Base-by-base conservation (phyloP, 2,797 vertebrate species). In the Oryzias dopingdopingensis region DNA sequence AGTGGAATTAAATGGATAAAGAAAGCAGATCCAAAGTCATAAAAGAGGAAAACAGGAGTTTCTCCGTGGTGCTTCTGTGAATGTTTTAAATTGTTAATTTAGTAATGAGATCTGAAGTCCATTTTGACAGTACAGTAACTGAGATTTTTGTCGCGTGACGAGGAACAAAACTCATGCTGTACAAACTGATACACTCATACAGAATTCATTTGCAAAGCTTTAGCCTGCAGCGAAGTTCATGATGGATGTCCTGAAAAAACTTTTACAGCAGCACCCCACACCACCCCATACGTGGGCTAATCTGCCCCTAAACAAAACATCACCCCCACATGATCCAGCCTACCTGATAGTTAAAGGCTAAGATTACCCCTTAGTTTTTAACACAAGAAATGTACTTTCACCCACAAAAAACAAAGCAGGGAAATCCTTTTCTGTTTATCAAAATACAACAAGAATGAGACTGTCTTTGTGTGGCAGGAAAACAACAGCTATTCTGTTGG, bases 381-480 rank as follows among this genome's bases (percentile, higher is more conserved):
- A 52, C 62, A 24, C 4, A 4, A 44, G 23, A 70, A 15, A 72
- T 46, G 62, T 52, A 70, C 17, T 56, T 46, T 20, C 46, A 49
- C 58, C 50, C 54, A 81, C 56, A 18, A 5, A 65, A 57, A 37
- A 79, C 78, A 85, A 76, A 41, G 45, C 45, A 18, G 65, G 44
- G 47, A 70, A 77, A 85, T 77, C 82, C 85, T 84, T 73, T 51
- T 52, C 32, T 77, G 79, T 88, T 86, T 64, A 64, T 76, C 42
- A 66, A 52, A 76, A 68, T 48, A 67, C 65, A 67, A 78, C 59
- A 58, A 46, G 29, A 48, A 71, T 23, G 44, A 17, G 52, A 63
- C 69, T 37, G 69, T 45, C 14, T 60, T 51, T 47, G 37, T 18
- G 52, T 24, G 46, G 37, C 49, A 54, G 54, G 52, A 65, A 72